Evolutionary conservation across 2,113 vertebrate genomes (phyloP).

Genomic region (Burhinus bistriatus): DNA sequence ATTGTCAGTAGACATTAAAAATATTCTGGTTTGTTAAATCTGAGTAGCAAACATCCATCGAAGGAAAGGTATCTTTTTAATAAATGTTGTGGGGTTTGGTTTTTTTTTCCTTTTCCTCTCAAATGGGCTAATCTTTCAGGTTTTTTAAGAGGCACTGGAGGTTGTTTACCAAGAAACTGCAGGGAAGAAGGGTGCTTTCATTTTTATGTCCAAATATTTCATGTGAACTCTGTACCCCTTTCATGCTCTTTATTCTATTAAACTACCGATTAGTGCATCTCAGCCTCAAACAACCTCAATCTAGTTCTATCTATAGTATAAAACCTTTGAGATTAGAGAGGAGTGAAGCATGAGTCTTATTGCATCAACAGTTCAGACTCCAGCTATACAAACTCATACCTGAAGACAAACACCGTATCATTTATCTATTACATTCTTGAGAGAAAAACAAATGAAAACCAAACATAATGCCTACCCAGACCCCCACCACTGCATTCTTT

Average conservation of each 20-base stretch:
- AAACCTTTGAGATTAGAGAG: not conserved
- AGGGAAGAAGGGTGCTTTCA: not conserved
- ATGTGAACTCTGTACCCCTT: not conserved
- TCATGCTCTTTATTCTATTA: constrained; percentile 6
- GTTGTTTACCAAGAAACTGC: not conserved
- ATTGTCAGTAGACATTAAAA: not conserved
- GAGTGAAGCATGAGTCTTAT: not conserved
- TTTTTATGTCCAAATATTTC: constrained; percentile 36
- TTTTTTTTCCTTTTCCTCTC: not conserved
- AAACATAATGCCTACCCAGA: not conserved
- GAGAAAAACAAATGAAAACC: not conserved
- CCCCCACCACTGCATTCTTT: not conserved
- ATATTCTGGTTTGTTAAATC: constrained; percentile 45
- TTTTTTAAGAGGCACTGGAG: not conserved
- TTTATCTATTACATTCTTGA: not conserved
- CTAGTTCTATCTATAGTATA: not conserved
- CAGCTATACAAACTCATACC: not conserved
- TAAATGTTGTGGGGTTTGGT: not conserved
- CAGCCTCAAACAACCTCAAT: not conserved
- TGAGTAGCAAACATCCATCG: not conserved
- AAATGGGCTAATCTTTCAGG: not conserved
- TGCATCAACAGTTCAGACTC: not conserved
- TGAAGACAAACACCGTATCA: not conserved
- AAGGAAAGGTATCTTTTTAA: not conserved
- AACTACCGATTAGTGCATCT: not conserved